These are phyloP conservation scores for Scylla paramamosain DNA, from an alignment of 1,140 invertebrate species.

Conservation along the genomic window DNA sequence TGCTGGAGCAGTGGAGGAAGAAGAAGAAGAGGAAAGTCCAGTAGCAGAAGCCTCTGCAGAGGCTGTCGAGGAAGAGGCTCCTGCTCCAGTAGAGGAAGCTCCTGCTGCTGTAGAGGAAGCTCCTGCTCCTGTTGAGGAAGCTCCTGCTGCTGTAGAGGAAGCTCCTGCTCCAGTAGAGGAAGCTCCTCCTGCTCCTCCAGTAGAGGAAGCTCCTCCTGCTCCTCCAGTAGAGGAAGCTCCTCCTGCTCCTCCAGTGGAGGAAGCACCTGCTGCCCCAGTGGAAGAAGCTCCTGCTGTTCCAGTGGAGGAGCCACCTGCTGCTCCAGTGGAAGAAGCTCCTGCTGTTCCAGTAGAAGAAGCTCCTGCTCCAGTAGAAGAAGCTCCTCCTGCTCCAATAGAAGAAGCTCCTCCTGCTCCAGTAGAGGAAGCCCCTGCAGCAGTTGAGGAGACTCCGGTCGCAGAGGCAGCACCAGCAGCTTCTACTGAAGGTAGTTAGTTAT, in stretches of 20 bases:
- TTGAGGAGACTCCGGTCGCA: neutral
- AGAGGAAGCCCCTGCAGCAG: conserved; percentile 28
- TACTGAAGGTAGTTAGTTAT: conserved; percentile 53
- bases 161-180: neutral
- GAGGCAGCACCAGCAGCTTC: conserved; percentile 27
- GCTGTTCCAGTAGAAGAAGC: conserved; percentile 29
- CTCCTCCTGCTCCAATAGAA: conserved; percentile 22
- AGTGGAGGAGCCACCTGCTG: conserved; percentile 26
- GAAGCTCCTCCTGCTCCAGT: conserved; percentile 33
- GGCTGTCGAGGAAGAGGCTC: conserved; percentile 17
- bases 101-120: neutral
- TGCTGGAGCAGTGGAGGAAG: neutral
- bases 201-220: conserved; percentile 35
- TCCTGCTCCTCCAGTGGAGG: neutral
- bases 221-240: neutral
- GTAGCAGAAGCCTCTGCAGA: conserved; percentile 26
- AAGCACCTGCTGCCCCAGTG: neutral
- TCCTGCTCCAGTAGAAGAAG: neutral
- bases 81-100: neutral
- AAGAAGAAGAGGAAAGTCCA: neutral
- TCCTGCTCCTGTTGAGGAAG: neutral
- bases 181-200: conserved; percentile 28
- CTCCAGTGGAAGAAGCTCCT: neutral
- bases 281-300: neutral
- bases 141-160: neutral